Evolutionary conservation across 2,113 vertebrate genomes (phyloP).

Genomic region (Carollia perspicillata): DNA sequence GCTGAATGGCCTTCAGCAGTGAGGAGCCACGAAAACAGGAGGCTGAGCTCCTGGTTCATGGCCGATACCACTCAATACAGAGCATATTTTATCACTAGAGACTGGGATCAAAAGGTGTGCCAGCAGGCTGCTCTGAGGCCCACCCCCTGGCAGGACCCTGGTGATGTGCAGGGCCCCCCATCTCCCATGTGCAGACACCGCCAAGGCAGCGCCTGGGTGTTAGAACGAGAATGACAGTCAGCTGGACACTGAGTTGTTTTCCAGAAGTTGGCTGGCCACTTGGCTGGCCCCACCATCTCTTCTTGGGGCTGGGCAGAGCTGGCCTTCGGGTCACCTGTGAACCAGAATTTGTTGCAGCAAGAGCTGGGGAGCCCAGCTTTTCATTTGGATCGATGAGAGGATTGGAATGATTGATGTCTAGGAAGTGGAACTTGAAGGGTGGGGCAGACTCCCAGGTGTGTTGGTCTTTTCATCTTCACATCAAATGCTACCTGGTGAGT

Average conservation of each 20-base stretch:
- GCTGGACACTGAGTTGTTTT: neutral
- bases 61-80: too few relatives aligned
- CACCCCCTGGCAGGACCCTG: neutral
- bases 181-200: neutral
- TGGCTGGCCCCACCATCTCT: neutral
- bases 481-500: constrained; percentile 58
- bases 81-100: neutral
- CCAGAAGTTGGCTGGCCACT: neutral
- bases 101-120: neutral
- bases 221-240: neutral
- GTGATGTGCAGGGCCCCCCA: neutral
- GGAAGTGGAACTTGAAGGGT: constrained; percentile 21
- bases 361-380: constrained; percentile 1
- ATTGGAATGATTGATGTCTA: constrained; percentile 55
- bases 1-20: neutral
- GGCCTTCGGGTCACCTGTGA: neutral
- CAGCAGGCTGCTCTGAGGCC: neutral
- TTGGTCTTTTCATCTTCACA: constrained; percentile 58
- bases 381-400: constrained; percentile 48
- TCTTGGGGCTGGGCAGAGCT: neutral
- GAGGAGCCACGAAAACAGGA: neutral
- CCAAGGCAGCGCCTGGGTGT: neutral
- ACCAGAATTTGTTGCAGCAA: constrained; percentile 2
- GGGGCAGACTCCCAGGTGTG: constrained; percentile 52
- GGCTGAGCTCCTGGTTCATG: neutral